Evolutionary conservation across 2,888 invertebrate genomes (phyloP).

Genomic region (Lobophora halterata): DNA sequence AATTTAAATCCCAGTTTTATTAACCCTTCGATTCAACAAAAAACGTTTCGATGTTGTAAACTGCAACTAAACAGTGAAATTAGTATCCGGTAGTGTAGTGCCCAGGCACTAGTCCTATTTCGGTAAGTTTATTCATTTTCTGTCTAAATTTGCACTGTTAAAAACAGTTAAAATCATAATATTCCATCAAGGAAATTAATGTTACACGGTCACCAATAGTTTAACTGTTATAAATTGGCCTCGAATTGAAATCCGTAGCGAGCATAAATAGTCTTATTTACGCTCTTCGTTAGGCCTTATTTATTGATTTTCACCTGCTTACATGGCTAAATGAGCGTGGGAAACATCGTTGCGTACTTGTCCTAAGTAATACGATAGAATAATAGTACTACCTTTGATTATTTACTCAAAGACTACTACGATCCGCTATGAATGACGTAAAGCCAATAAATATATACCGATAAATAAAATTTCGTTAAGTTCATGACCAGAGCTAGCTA

Average conservation of each 20-base stretch:
- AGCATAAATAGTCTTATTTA: conserved; percentile 39
- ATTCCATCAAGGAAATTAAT: background rate
- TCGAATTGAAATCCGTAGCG: conserved; percentile 28
- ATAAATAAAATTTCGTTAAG: too few species aligned
- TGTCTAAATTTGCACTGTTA: background rate
- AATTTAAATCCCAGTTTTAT: conserved; percentile 1
- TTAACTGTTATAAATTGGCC: background rate
- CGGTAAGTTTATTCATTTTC: conserved; percentile 14
- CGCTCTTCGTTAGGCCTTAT: conserved; percentile 23
- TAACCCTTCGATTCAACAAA: background rate
- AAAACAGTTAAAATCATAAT: background rate
- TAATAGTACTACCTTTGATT: too few species aligned
- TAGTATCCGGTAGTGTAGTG: conserved; percentile 6
- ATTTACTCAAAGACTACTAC: conserved; percentile 1
- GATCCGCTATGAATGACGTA: too few species aligned
- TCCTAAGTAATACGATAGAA: conserved; percentile 35
- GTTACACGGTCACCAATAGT: background rate
- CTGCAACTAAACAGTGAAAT: conserved; percentile 6
- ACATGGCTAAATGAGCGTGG: conserved; percentile 16
- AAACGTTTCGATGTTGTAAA: background rate
- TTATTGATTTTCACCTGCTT: conserved; percentile 35
- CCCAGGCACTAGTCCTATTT: conserved; percentile 2
- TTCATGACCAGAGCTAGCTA: too few species aligned
- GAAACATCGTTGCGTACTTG: conserved; percentile 18
- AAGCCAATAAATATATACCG: too few species aligned